Conservation (phyloP, 1,140 invertebrate genomes). For the Teleogryllus occipitalis region DNA sequence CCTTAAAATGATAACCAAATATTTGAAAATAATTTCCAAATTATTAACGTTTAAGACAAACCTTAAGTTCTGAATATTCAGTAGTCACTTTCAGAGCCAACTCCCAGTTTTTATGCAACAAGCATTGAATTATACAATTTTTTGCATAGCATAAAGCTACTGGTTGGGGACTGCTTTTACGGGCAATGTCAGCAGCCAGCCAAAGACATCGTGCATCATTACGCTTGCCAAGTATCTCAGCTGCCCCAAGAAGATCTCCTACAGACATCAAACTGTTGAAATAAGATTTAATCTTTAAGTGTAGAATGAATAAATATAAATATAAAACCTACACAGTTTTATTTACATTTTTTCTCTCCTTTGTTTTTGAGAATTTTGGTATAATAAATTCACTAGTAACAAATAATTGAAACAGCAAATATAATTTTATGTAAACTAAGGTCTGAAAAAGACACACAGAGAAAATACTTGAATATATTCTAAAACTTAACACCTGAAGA, state of each 20-base stretch:
- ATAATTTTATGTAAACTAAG: too few species aligned
- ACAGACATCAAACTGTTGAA: constrained; percentile 7
- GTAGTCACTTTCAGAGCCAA: background rate
- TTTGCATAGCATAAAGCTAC: background rate
- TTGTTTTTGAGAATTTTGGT: too few species aligned
- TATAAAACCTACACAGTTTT: too few species aligned
- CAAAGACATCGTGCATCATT: background rate
- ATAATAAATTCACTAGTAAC: too few species aligned
- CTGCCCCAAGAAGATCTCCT: background rate
- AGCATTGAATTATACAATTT: background rate
- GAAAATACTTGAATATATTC: too few species aligned
- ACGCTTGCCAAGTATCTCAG: background rate
- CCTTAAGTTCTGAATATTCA: background rate
- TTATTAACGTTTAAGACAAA: background rate
- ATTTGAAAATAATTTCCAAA: background rate
- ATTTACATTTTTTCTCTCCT: too few species aligned
- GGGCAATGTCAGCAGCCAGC: background rate
- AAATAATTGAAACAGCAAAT: too few species aligned
- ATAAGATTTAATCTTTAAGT: background rate
- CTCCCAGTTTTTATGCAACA: background rate
- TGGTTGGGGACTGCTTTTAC: background rate
- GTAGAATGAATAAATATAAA: too few species aligned
- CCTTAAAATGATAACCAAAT: background rate
- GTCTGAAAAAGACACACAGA: too few species aligned
- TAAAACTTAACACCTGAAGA: too few species aligned